A percentile compares a stretch with the other conserved stretches of the same genome.
phyloP scores from a whole-genome alignment of 2,113 vertebrate species.

The Setophaga kirtlandii region DNA sequence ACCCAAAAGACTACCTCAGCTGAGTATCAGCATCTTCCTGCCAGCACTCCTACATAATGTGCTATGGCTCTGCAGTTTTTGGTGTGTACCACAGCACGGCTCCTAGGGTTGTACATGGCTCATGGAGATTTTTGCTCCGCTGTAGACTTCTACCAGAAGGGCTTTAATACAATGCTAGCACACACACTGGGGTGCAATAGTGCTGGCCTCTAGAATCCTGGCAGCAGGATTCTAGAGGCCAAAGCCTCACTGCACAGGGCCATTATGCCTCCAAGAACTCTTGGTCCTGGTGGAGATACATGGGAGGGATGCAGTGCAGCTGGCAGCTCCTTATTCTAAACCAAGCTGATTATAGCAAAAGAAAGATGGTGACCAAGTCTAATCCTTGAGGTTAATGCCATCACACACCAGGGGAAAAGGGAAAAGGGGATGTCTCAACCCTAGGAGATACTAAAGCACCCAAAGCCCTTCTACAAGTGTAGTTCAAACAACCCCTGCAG shows the following conservation, averaged over 20 bases:
- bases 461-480: background rate
- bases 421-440: background rate
- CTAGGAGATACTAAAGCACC: background rate
- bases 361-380: background rate
- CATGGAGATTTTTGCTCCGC: background rate
- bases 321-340: background rate
- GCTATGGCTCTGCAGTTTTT: accelerated
- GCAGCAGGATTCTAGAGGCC: background rate
- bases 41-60: accelerated
- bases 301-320: background rate
- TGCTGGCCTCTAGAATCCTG: background rate
- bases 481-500: background rate
- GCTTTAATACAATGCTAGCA: background rate
- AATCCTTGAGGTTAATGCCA: background rate
- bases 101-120: background rate
- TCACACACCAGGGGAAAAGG: too few species aligned
- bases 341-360: background rate
- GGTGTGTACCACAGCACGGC: background rate
- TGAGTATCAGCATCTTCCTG: accelerated
- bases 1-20: background rate
- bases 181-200: background rate
- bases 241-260: background rate
- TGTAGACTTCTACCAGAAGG: background rate
- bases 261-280: background rate
- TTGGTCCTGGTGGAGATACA: accelerated